A percentile compares a stretch with the other conserved stretches of the same genome.
Conservation (phyloP, 1,140 invertebrate species). For the Lasioglossum albipes region DNA sequence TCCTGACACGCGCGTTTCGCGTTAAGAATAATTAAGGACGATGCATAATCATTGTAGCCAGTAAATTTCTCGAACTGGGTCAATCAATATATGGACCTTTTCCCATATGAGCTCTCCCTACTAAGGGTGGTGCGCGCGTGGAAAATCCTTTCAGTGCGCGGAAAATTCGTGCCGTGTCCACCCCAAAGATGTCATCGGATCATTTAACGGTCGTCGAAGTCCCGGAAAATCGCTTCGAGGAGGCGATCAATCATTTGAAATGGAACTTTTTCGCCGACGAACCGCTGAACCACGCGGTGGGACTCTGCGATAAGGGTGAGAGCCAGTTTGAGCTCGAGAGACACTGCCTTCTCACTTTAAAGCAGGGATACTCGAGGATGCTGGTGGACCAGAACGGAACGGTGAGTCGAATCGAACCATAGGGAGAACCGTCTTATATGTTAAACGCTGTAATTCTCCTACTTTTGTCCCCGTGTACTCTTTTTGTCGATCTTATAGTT, state of each 20-base stretch:
- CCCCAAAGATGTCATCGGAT: slow-evolving; percentile 69
- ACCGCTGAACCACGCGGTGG: slow-evolving; percentile 88
- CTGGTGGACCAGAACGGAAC: slow-evolving; percentile 82
- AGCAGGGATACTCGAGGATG: slow-evolving; percentile 87
- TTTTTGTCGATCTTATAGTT: background rate
- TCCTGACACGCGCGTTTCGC: background rate
- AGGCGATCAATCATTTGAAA: slow-evolving; percentile 86
- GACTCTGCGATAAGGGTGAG: slow-evolving; percentile 84
- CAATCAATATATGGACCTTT: slow-evolving; percentile 77
- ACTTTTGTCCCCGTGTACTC: background rate
- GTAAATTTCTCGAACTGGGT: slow-evolving; percentile 73
- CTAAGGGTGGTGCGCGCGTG: slow-evolving; percentile 65
- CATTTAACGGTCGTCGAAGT: slow-evolving; percentile 74
- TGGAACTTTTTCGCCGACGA: slow-evolving; percentile 89
- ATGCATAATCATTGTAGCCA: slow-evolving; percentile 34
- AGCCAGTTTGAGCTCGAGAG: slow-evolving; percentile 86
- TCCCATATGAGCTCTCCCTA: slow-evolving; percentile 62
- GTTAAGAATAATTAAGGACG: slow-evolving; percentile 18
- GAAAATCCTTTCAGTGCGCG: slow-evolving; percentile 62
- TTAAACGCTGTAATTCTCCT: background rate
- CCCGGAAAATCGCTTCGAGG: slow-evolving; percentile 79
- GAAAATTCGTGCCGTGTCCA: slow-evolving; percentile 61
- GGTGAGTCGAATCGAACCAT: slow-evolving; percentile 78
- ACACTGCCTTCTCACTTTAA: slow-evolving; percentile 85
- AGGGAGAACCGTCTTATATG: background rate